Conservation (phyloP, 2,797 vertebrate species). For the Rhabdophis nuchalis region DNA sequence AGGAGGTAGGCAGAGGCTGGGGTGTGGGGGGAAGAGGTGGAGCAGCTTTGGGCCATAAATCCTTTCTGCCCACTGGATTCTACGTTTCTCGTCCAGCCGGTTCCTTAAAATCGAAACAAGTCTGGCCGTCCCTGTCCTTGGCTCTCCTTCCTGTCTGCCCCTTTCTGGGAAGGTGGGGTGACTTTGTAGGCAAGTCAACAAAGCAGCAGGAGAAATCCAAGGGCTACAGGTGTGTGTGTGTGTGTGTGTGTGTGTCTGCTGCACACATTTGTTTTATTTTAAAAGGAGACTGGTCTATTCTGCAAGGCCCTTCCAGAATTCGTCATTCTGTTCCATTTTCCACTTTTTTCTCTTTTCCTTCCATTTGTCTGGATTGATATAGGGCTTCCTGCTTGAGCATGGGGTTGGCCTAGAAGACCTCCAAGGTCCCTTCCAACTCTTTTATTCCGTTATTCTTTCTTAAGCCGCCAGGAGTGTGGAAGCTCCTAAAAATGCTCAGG, state of each 20-base stretch:
- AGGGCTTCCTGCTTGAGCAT: neutral
- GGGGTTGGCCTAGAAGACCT: neutral
- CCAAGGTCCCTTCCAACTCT: neutral
- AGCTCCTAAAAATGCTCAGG: neutral
- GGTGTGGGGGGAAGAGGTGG: neutral
- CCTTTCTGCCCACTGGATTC: constrained; percentile 50
- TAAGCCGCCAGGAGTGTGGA: neutral
- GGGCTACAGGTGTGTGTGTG: too few relatives aligned
- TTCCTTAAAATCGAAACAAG: constrained; percentile 62
- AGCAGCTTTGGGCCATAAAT: constrained; percentile 43
- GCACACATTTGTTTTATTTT: neutral
- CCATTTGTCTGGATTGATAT: neutral
- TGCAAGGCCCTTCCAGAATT: neutral
- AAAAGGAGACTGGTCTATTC: neutral
- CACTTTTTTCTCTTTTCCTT: neutral
- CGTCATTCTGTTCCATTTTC: neutral
- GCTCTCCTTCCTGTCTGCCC: neutral
- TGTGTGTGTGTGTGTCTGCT: neutral
- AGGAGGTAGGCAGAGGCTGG: neutral
- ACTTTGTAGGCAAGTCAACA: neutral
- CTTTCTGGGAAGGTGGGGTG: neutral
- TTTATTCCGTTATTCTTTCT: neutral
- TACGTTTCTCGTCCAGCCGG: constrained; percentile 54
- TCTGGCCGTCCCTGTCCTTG: constrained; percentile 27
- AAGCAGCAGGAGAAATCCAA: neutral